A percentile compares a stretch with the other conserved stretches of the same genome.
Conservation (phyloP, 2,888 invertebrate species). For the Carabus problematicus region DNA sequence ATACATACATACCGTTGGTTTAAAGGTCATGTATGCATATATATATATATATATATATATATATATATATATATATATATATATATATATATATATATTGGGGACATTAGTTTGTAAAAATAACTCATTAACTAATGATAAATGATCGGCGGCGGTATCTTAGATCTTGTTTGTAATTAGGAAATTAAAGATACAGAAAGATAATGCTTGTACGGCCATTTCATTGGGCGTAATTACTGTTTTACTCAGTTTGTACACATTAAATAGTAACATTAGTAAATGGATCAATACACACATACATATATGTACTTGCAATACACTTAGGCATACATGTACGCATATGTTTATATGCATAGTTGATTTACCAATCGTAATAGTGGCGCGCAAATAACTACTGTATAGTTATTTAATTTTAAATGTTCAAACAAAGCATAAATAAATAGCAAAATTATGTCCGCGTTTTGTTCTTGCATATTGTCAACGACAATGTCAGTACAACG, state of each 20-base stretch:
- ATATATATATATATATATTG: neutral
- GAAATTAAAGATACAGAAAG: conserved; percentile 42
- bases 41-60: neutral
- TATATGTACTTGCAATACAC: too few relatives aligned
- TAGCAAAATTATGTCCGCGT: too few relatives aligned
- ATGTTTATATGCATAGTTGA: too few relatives aligned
- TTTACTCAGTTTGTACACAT: conserved; percentile 20
- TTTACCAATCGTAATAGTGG: too few relatives aligned
- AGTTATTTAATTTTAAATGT: too few relatives aligned
- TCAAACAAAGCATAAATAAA: too few relatives aligned
- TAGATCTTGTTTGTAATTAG: conserved; percentile 41
- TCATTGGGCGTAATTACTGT: conserved; percentile 35
- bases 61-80: neutral
- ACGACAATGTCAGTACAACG: too few relatives aligned
- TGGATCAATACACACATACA: conserved; percentile 7
- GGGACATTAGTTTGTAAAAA: conserved; percentile 18
- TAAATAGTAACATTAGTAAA: neutral
- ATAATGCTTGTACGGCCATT: conserved; percentile 32
- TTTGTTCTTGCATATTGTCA: too few relatives aligned
- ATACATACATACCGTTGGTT: too few relatives aligned
- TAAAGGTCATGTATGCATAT: too few relatives aligned
- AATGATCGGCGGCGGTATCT: conserved; percentile 27
- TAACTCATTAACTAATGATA: conserved; percentile 38
- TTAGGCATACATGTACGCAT: too few relatives aligned
- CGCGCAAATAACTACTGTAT: too few relatives aligned